Evolutionary conservation across 2,888 invertebrate genomes (phyloP).

Genomic region (Hermaeophaga mercurialis): DNA sequence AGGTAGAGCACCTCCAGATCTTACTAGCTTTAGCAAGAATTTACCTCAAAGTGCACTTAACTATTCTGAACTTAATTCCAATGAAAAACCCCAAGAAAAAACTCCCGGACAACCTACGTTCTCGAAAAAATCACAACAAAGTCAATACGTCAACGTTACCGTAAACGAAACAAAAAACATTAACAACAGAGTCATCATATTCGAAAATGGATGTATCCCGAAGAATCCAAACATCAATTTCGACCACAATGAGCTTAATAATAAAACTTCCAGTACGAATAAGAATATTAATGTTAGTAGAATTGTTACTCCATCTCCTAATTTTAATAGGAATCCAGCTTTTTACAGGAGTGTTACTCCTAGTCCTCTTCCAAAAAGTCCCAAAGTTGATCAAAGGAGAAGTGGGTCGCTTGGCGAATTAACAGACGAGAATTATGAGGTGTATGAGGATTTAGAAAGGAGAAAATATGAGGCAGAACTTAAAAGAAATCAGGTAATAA

Average conservation of each 20-base stretch:
- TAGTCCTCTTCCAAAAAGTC: slow-evolving; percentile 46
- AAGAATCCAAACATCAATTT: slow-evolving; percentile 52
- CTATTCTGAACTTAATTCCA: slow-evolving; percentile 55
- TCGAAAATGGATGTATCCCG: slow-evolving; percentile 53
- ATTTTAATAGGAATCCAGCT: slow-evolving; percentile 60
- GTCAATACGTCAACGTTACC: slow-evolving; percentile 55
- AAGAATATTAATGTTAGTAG: slow-evolving; percentile 53
- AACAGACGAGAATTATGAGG: slow-evolving; percentile 41
- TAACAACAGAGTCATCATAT: slow-evolving; percentile 55
- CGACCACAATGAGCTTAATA: slow-evolving; percentile 54
- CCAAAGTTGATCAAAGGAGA: slow-evolving; percentile 46
- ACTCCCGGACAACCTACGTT: slow-evolving; percentile 51
- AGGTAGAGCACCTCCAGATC: slow-evolving; percentile 64
- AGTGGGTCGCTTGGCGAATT: slow-evolving; percentile 52
- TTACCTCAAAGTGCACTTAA: slow-evolving; percentile 60
- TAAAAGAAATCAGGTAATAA: slow-evolving; percentile 57
- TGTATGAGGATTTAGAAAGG: slow-evolving; percentile 39
- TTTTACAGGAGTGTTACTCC: slow-evolving; percentile 52
- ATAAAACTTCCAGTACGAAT: slow-evolving; percentile 46
- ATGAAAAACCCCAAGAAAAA: slow-evolving; percentile 53
- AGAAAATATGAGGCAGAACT: slow-evolving; percentile 58
- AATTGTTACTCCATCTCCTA: slow-evolving; percentile 59
- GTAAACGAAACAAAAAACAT: slow-evolving; percentile 56
- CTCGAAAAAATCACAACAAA: slow-evolving; percentile 50
- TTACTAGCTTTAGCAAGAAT: slow-evolving; percentile 67